These are phyloP conservation scores for Herpailurus yagouaroundi DNA, from an alignment of 2,113 vertebrate species.

Conservation along the genomic window DNA sequence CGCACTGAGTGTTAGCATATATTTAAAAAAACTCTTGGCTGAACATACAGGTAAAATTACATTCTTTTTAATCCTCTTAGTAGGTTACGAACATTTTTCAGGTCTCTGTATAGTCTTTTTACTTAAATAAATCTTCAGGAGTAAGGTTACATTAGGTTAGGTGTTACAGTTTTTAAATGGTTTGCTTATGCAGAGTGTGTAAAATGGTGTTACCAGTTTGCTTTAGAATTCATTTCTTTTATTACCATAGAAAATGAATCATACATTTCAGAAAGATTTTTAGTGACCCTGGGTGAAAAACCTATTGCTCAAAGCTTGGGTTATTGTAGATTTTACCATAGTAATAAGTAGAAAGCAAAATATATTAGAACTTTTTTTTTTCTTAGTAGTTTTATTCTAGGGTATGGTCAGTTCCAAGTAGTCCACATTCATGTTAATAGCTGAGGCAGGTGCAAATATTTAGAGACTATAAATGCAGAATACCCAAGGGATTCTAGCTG, in stretches of 20 bases:
- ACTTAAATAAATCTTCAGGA: not conserved
- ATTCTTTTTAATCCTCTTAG: not conserved
- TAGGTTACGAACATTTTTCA: conserved; percentile 30
- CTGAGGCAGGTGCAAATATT: not conserved
- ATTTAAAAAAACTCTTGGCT: not conserved
- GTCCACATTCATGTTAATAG: not conserved
- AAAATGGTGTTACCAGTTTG: not conserved
- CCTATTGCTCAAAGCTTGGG: not conserved
- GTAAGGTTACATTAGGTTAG: not conserved
- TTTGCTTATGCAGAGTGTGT: not conserved
- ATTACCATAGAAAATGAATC: not conserved
- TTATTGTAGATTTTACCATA: not conserved
- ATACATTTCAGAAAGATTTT: conserved; percentile 8
- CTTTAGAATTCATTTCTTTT: conserved; percentile 39
- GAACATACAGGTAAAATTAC: not conserved
- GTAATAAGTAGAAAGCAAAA: not conserved
- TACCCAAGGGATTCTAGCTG: not conserved
- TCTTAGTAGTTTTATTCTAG: conserved; percentile 38
- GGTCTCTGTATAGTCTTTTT: conserved; percentile 6
- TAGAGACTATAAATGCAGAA: not conserved
- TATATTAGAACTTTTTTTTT: conserved; percentile 32
- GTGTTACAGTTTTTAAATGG: not conserved
- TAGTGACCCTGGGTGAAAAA: conserved; percentile 40
- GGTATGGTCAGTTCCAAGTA: conserved; percentile 6
- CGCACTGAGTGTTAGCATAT: not conserved